phyloP scores from a whole-genome alignment of 2,113 vertebrate genomes.

The Morphnarchus princeps region DNA sequence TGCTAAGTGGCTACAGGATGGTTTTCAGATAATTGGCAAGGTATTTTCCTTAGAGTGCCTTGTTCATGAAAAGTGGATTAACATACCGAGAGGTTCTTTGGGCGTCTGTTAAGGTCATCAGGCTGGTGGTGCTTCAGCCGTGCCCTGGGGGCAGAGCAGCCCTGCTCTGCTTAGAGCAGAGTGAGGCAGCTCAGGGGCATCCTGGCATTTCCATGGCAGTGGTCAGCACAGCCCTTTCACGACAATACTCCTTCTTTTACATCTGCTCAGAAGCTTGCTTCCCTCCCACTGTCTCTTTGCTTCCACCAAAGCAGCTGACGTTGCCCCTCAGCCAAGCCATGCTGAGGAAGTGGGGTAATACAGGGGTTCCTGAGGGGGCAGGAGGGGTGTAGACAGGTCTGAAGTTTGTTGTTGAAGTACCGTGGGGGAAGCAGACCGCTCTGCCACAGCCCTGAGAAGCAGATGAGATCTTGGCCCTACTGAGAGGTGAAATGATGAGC shows the following conservation, averaged over 20 bases:
- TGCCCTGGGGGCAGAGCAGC: background rate
- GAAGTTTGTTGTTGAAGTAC: background rate
- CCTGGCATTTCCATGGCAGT: background rate
- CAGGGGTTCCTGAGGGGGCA: background rate
- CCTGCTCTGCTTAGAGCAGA: background rate
- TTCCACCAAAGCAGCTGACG: background rate
- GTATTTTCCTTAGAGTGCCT: background rate
- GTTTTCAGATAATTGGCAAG: background rate
- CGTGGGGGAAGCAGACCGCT: background rate
- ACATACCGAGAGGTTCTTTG: rapidly evolving
- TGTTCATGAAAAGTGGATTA: background rate
- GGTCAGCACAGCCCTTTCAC: background rate
- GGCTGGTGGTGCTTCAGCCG: background rate
- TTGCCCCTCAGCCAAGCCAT: background rate
- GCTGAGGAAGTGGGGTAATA: background rate
- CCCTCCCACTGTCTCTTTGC: background rate
- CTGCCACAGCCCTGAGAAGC: background rate
- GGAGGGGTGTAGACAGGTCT: background rate
- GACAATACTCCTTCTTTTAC: background rate
- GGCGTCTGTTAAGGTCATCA: background rate
- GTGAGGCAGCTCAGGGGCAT: rapidly evolving
- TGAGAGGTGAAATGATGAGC: background rate
- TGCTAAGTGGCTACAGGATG: background rate
- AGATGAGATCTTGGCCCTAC: background rate
- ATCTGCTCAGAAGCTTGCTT: background rate